Evolutionary conservation across 2,113 vertebrate genomes (phyloP).

Genomic region (Choloepus hoffmanni): DNA sequence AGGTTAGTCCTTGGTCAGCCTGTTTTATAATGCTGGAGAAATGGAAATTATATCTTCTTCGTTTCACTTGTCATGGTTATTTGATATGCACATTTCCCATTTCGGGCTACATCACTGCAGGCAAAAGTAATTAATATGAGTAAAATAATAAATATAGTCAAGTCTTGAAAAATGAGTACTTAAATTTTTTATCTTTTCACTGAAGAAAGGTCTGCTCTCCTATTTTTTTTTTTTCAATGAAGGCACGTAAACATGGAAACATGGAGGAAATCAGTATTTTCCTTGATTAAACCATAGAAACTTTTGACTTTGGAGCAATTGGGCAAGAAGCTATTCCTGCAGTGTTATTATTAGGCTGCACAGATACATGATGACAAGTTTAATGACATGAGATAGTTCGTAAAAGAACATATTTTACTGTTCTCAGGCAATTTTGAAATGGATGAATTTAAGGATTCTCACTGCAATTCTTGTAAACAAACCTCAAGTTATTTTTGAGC

Average conservation of each 20-base stretch:
- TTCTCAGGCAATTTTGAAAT: conserved; percentile 27
- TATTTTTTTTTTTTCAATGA: not conserved
- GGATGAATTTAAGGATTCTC: conserved; percentile 23
- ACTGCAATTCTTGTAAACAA: conserved; percentile 7
- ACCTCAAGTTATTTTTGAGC: conserved; percentile 1
- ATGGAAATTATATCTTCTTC: not conserved
- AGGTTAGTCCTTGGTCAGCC: too few relatives aligned
- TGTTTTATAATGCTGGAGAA: not conserved
- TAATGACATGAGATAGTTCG: not conserved
- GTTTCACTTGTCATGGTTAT: not conserved
- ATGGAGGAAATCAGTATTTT: not conserved
- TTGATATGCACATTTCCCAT: not conserved
- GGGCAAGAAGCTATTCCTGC: not conserved
- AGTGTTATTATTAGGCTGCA: not conserved
- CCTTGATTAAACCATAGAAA: conserved; percentile 20
- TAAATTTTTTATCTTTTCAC: conserved; percentile 10
- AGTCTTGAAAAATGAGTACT: conserved; percentile 35
- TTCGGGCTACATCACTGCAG: not conserved
- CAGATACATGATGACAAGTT: conserved; percentile 17
- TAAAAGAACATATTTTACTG: not conserved
- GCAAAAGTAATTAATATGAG: not conserved
- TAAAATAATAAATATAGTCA: not conserved
- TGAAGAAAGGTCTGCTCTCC: not conserved
- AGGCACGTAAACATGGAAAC: not conserved
- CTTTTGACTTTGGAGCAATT: not conserved